Percentiles rank a stretch among this genome's conserved stretches.
Evolutionary conservation across 2,797 vertebrate species (phyloP).

Genomic region (Dryobates pubescens): DNA sequence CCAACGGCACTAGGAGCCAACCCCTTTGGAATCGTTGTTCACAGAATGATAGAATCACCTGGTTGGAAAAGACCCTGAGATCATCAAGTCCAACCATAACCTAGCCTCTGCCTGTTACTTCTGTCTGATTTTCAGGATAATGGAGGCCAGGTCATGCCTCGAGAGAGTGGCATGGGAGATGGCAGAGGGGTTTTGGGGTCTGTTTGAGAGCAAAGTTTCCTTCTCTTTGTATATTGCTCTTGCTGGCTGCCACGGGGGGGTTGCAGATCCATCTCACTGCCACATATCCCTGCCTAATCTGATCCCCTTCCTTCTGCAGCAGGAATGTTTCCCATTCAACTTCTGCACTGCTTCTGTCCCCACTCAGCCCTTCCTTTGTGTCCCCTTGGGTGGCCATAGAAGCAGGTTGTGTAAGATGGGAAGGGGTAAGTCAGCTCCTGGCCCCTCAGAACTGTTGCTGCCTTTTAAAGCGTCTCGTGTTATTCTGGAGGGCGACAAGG

Average conservation of each 20-base stretch:
- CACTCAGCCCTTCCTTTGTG: accelerated
- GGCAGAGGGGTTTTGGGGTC: background rate
- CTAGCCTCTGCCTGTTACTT: background rate
- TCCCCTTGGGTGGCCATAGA: background rate
- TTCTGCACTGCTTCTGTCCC: background rate
- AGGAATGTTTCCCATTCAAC: background rate
- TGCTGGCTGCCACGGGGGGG: background rate
- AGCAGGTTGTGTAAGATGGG: background rate
- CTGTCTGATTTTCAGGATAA: background rate
- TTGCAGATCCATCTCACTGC: background rate
- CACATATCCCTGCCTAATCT: accelerated
- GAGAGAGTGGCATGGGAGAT: accelerated
- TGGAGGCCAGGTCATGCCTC: background rate
- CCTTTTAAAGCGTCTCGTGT: background rate
- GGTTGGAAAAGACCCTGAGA: no score
- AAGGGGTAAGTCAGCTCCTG: background rate
- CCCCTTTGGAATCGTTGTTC: background rate
- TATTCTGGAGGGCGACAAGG: background rate
- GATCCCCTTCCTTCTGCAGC: background rate
- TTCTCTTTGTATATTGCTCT: background rate
- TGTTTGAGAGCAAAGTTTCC: background rate
- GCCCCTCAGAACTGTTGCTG: background rate
- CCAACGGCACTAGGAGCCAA: background rate
- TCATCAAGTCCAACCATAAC: no score
- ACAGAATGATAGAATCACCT: no score